Evolutionary conservation across 2,888 invertebrate species (phyloP).

Genomic region (Brachypalpus laphriformis): DNA sequence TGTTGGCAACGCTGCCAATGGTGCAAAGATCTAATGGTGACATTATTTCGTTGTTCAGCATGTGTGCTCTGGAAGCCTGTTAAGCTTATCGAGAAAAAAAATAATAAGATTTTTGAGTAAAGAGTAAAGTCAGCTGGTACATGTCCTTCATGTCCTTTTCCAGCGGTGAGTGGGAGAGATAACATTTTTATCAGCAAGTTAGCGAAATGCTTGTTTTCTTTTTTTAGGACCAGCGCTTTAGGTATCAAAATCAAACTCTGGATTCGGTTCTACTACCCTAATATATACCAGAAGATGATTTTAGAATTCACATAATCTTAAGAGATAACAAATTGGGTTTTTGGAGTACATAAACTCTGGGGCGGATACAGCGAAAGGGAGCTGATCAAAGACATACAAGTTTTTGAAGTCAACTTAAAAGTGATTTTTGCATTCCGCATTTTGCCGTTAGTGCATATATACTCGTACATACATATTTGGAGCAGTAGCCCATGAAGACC

Average conservation of each 20-base stretch:
- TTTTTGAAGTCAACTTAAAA: not conserved
- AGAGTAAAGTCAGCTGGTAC: not conserved
- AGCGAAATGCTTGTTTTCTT: not conserved
- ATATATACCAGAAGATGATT: not conserved
- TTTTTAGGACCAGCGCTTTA: not conserved
- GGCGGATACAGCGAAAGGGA: not conserved
- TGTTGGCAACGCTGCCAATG: too few relatives aligned
- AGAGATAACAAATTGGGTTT: not conserved
- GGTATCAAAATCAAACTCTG: not conserved
- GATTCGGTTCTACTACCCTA: not conserved
- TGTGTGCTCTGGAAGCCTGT: not conserved
- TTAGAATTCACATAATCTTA: not conserved
- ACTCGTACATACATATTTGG: too few relatives aligned
- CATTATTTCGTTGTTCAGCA: not conserved
- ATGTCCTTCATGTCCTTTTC: not conserved
- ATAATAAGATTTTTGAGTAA: not conserved
- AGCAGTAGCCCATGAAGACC: too few relatives aligned
- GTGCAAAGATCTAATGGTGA: not conserved
- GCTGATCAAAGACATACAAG: not conserved
- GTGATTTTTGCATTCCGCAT: too few relatives aligned
- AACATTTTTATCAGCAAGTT: not conserved
- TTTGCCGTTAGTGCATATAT: too few relatives aligned
- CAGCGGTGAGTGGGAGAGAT: not conserved
- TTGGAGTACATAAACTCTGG: not conserved
- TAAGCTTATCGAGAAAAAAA: not conserved